Conservation (phyloP, 2,797 vertebrate species). For the Anolis apletophallus region DNA sequence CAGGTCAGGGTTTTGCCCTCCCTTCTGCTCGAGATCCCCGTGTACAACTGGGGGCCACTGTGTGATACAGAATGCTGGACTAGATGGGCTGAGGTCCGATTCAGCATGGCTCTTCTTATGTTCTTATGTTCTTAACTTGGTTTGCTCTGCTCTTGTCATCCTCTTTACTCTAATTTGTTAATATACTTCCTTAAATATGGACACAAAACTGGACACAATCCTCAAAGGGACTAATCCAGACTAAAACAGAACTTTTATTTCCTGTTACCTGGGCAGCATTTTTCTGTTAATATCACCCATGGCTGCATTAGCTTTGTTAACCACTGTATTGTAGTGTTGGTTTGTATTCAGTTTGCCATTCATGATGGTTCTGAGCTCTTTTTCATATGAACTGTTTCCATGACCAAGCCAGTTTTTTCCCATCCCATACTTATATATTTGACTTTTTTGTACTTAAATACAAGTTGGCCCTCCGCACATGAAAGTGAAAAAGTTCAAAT, state of each 20-base stretch:
- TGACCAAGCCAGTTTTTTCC: too few species aligned
- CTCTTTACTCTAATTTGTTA: background rate
- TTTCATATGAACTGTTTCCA: background rate
- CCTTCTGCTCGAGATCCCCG: too few species aligned
- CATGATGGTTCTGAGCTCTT: background rate
- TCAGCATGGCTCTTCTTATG: too few species aligned
- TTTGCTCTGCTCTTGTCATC: background rate
- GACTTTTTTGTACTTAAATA: too few species aligned
- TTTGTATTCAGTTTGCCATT: background rate
- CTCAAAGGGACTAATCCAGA: background rate
- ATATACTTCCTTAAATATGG: background rate
- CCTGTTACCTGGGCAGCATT: background rate
- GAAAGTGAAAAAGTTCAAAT: too few species aligned
- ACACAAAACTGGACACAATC: background rate
- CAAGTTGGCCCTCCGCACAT: too few species aligned
- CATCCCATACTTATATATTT: too few species aligned
- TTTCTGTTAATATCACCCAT: background rate
- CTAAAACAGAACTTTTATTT: background rate
- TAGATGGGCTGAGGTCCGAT: too few species aligned
- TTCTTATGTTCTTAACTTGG: too few species aligned
- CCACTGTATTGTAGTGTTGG: background rate
- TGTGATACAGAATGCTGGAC: too few species aligned
- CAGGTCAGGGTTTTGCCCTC: too few species aligned
- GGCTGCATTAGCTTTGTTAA: background rate
- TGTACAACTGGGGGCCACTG: too few species aligned